Evolutionary conservation across 2,888 invertebrate species (phyloP), one percentile per base, ranked within the genome.

Genomic region (Liodrosophila aerea): DNA sequence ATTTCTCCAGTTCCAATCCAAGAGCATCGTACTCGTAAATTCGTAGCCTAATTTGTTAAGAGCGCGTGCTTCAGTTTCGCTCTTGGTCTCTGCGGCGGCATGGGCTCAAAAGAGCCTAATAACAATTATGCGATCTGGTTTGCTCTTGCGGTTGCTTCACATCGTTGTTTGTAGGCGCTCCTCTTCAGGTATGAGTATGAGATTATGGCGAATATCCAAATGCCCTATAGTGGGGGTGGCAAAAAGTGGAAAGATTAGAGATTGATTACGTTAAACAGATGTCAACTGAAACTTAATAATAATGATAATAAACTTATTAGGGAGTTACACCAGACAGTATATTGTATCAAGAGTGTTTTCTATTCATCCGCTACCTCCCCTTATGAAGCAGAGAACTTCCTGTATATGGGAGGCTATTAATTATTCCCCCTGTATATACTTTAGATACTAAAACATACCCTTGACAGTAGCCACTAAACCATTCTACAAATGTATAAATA

Each of bases 31-130:
- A 62, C 52, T 74, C 85, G 82, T 82, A 82, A 77, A 71, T 71
- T 71, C 70, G 83, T 74, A 85, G 74, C 73, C 84, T 68, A 81
- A 84, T 81, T 81, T 85, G 81, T 85, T 72, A 69, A 81, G 69
- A 81, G 84, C 84, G 81, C 86, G 81, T 85, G 81, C 86, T 78
- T 82, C 69, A 80, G 75, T 75, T 78, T 77, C 68, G 64, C 58
- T 67, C 36, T 51, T 60, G 51, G 52, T 52, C 56, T 22, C 36
- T 46, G 44, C 31, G 77, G 57, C 82, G 82, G 82, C 76, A 62
- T 75, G 67, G 63, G 33, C 77, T 81, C 74, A 76, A 82, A 81
- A 77, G 85, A 77, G 64, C 68, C 76, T 77, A 85, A 80, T 85
- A 78, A 80, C 83, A 82, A 82, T 80, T 85, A 76, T 66, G 64